Percentiles rank a stretch among this genome's conserved stretches.
These are phyloP conservation scores for Lepidonotus clava DNA, from an alignment of 2,888 invertebrate genomes.

Conservation along the genomic window DNA sequence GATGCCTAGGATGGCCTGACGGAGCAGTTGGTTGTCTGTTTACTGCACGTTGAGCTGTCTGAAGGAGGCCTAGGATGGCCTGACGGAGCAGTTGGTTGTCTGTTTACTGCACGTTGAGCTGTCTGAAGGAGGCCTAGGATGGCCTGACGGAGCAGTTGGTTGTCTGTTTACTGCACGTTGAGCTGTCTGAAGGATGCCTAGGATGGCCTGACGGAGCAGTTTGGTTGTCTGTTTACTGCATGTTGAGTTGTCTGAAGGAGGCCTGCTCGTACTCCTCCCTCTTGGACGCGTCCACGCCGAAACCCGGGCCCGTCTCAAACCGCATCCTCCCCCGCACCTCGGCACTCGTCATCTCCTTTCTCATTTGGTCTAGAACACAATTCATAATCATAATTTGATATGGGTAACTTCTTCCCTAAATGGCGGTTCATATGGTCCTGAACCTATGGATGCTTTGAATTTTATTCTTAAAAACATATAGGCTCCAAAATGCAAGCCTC, in stretches of 20 bases:
- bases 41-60: too few species aligned
- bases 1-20: too few species aligned
- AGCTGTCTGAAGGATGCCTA: too few species aligned
- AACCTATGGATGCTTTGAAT: not conserved
- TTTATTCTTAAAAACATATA: not conserved
- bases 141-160: too few species aligned
- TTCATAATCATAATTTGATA: not conserved
- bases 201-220: too few species aligned
- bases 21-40: too few species aligned
- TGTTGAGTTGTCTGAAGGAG: conserved; percentile 64
- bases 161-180: too few species aligned
- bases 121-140: too few species aligned
- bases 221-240: too few species aligned
- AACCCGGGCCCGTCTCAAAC: conserved; percentile 58
- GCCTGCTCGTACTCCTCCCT: conserved; percentile 48
- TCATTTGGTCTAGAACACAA: conserved; percentile 37
- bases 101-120: too few species aligned
- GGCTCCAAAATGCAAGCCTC: not conserved
- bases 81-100: too few species aligned
- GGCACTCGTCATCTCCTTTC: conserved; percentile 54
- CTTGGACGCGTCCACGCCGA: conserved; percentile 56
- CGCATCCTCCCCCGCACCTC: conserved; percentile 56
- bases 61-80: too few species aligned
- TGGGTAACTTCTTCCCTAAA: not conserved
- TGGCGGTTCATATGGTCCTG: not conserved